Base-by-base conservation (phyloP, 1,140 invertebrate genomes). In the Zaprionus gabonicus region DNA sequence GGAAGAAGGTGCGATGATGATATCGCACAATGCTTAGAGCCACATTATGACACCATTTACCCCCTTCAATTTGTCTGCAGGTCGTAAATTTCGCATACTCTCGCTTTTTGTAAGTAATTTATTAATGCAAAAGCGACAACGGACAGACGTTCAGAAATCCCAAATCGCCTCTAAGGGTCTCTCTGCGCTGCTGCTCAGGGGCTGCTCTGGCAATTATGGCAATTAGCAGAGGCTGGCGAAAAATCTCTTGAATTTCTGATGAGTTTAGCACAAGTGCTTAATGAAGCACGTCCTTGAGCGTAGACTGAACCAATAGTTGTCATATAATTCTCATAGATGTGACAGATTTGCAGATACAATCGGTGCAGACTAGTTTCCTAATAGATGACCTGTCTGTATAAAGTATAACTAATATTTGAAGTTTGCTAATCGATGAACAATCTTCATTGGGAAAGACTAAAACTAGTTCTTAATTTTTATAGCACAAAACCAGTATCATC, bases 11-110 rank as follows among this genome's bases (percentile, higher is more conserved):
- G 70, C 58, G 36, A 69, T 67, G 83, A 86, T 87, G 62, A 56
- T 81, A 90, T 90, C 85, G 44, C 59, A 46, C n/a, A 41, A 25
- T 73, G 60, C 68, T 67, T 55, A 72, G 68, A 73, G 67, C 53
- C 55, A 71, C 84, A 88, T 78, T 87, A 84, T 68, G 78, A 75
- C 84, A 84, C 81, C 67, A 76, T 60, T 57, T 53, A 28, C 36
- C 38, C 25, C 10, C 31, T 28, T 28, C 64, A 38, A 17, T 7
- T 49, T 77, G 44, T 71, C 25, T 56, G 74, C 46, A 51, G 46
- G 3, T 72, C 57, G 60, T 67, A 76, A 72, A 72, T 63, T 63
- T 31, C 1, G 49, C 31, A 62, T 28, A 13, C 34, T 17, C 38
- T 23, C 28, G 23, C 23, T 44, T 6, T 6, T 17, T 17, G 41